phyloP scores from a whole-genome alignment of 2,888 invertebrate species.

The Cosmorhoe ocellata region DNA sequence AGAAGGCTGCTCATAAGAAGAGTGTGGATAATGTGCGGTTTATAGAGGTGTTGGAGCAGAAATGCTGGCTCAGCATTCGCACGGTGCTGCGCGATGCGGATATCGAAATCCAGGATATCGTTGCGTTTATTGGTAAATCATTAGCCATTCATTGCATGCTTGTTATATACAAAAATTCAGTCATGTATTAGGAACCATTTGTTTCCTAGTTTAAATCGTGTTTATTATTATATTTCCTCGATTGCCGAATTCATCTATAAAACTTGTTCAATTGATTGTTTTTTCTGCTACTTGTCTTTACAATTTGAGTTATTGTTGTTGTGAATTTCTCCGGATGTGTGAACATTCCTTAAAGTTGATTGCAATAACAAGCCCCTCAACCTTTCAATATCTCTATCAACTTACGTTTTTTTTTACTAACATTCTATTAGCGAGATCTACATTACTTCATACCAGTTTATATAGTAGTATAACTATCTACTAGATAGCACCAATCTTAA shows the following conservation, averaged over 20 bases:
- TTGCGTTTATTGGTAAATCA: slow-evolving; percentile 69
- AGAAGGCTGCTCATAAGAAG: slow-evolving; percentile 33
- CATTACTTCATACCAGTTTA: slow-evolving; percentile 2
- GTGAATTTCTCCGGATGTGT: too few species aligned
- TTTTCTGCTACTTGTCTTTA: background rate
- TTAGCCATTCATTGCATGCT: slow-evolving; percentile 15
- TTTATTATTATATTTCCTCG: slow-evolving; percentile 10
- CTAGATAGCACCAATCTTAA: background rate
- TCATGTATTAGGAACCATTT: slow-evolving; percentile 21
- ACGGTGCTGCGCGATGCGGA: slow-evolving; percentile 68
- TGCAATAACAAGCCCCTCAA: slow-evolving; percentile 2
- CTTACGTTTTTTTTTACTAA: slow-evolving; percentile 26
- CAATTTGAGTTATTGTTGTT: slow-evolving; percentile 5
- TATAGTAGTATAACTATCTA: slow-evolving; percentile 12
- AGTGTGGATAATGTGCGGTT: slow-evolving; percentile 50
- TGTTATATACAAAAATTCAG: background rate
- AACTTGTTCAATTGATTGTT: background rate
- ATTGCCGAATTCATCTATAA: slow-evolving; percentile 8
- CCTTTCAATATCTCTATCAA: slow-evolving; percentile 5
- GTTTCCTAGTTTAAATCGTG: slow-evolving; percentile 23
- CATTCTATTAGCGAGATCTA: slow-evolving; percentile 26
- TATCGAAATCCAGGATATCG: slow-evolving; percentile 79
- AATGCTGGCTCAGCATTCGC: slow-evolving; percentile 67
- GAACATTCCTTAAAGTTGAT: slow-evolving; percentile 1
- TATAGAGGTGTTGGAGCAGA: slow-evolving; percentile 62